Base-by-base conservation (phyloP, 2,888 invertebrate species). In the Subacronicta megacephala region DNA sequence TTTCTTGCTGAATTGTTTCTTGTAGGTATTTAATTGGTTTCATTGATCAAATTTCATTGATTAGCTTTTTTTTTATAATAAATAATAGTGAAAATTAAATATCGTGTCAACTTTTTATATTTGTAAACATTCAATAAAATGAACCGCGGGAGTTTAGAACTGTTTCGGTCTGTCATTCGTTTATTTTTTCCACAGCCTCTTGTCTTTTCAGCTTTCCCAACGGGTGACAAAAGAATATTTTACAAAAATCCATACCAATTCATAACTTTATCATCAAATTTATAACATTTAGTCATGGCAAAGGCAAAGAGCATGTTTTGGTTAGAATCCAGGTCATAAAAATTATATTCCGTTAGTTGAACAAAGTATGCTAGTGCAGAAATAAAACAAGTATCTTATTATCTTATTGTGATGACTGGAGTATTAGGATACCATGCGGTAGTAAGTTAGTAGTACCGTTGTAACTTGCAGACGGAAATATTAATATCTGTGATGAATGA, bases 381-480 rank as follows among this genome's bases (percentile, higher is more conserved):
- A 36, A 47, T 58, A 66, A 71, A 66, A 45, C 49, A 59, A 49
- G 38, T 47, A 62, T 50, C 31, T 37, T 57, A 56, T 67, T 50
- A 52, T 55, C 43, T 60, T 47, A 54, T 68, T 55, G 51, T 55
- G 54, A 64, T 46, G 49, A 43, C 41, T 17, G 18, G 44, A 38
- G 38, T 46, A 57, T 44, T 66, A 45, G 60, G 52, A 54, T 42
- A 54, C 49, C 36, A 43, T 51, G 42, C 50, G 16, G 56, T 36
- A 54, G 46, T 47, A 45, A 55, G 46, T 47, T 44, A 55, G 52
- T 40, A 51, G 62, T 75, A 57, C 73, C 78, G 75, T 77, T 77
- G 66, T 45, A 62, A 68, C 38, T 38, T 65, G 62, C 78, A 66
- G 61, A 72, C 78, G 65, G 69, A 75, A 77, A 75, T 75, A 75